These are phyloP conservation scores for Artibeus lituratus DNA, from an alignment of 2,797 vertebrate species.

Conservation along the genomic window DNA sequence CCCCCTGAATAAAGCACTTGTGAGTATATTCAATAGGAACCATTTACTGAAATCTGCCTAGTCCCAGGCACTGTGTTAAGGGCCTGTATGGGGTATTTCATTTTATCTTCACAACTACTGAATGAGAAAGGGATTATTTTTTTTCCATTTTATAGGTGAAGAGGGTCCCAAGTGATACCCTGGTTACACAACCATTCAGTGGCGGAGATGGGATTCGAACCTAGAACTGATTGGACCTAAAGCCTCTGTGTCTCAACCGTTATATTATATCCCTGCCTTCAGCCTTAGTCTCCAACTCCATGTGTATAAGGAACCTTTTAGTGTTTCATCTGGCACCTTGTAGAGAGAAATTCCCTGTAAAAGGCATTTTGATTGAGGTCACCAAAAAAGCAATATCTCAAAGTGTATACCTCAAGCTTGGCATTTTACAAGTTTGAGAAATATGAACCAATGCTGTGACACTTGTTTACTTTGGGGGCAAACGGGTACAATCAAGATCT, in stretches of 20 bases:
- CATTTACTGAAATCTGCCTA: background rate
- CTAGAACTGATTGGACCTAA: background rate
- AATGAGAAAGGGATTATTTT: background rate
- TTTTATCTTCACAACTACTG: background rate
- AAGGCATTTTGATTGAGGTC: background rate
- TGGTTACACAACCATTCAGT: background rate
- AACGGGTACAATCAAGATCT: background rate
- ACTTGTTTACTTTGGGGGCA: background rate
- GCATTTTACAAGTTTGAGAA: background rate
- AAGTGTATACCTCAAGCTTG: background rate
- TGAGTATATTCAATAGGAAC: background rate
- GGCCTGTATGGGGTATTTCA: background rate
- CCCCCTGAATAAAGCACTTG: background rate
- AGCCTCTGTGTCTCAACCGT: background rate
- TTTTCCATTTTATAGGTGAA: background rate
- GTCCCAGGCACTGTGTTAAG: background rate
- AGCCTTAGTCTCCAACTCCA: background rate
- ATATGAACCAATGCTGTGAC: background rate
- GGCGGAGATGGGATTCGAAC: slow-evolving; percentile 17
- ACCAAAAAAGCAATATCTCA: background rate
- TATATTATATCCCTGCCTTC: background rate
- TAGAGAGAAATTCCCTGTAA: background rate
- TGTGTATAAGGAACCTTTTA: background rate
- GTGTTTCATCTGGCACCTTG: background rate
- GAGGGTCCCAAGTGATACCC: background rate